phyloP scores from a whole-genome alignment of 35 echinoderm and acorn worm genomes.

The Nesometra sesokonis region DNA sequence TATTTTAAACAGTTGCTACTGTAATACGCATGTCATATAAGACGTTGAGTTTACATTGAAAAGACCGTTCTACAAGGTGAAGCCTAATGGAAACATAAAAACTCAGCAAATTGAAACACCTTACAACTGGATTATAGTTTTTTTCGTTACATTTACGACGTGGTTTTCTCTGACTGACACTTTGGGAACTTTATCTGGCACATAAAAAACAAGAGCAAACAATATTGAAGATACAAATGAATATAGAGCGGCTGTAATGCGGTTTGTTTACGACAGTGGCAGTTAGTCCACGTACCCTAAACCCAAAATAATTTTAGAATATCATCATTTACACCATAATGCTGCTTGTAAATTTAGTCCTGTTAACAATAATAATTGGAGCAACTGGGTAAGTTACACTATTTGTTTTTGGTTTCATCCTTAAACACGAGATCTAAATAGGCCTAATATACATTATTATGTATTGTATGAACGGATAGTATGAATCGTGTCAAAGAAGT shows the following conservation, averaged over 20 bases:
- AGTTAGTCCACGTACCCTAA: neutral
- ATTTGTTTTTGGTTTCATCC: too few species aligned
- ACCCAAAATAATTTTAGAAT: neutral
- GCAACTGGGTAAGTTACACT: neutral
- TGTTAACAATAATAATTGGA: neutral
- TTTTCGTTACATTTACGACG: neutral
- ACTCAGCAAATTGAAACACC: neutral
- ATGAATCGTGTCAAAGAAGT: too few species aligned
- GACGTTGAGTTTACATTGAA: neutral
- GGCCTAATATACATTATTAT: too few species aligned
- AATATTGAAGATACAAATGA: too few species aligned
- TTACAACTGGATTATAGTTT: neutral
- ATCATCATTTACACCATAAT: neutral
- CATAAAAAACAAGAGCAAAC: neutral
- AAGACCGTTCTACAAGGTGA: neutral
- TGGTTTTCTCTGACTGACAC: neutral
- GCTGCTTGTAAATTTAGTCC: neutral
- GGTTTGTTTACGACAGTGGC: neutral
- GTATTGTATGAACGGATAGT: too few species aligned
- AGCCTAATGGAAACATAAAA: neutral
- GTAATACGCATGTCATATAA: neutral
- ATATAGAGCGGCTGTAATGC: neutral
- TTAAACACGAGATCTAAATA: too few species aligned
- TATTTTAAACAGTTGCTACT: neutral
- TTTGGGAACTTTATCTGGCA: neutral